These are phyloP conservation scores for Dicycla oo DNA, from an alignment of 2,888 invertebrate species.

Conservation along the genomic window DNA sequence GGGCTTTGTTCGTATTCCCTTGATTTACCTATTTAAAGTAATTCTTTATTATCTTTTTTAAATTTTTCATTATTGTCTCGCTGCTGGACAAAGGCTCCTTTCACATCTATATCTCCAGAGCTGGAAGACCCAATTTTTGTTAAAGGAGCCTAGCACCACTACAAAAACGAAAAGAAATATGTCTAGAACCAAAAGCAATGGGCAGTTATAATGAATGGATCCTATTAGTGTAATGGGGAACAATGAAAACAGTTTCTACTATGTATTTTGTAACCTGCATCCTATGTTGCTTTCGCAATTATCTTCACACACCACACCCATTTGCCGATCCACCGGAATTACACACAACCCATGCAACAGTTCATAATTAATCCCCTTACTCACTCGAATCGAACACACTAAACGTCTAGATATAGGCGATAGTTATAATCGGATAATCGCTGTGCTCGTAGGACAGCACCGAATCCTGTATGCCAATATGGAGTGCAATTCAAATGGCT, in stretches of 20 bases:
- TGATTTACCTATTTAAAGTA: too few relatives aligned
- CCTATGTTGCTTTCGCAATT: not conserved
- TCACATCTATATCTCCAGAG: not conserved
- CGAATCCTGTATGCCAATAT: conserved; percentile 2
- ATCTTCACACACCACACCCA: not conserved
- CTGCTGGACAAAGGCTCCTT: not conserved
- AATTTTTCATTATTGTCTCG: not conserved
- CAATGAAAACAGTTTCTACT: not conserved
- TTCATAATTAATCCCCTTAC: conserved; percentile 9
- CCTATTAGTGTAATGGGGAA: not conserved
- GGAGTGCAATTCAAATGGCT: not conserved
- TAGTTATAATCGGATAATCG: conserved; percentile 4
- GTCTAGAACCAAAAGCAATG: not conserved
- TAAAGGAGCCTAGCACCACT: not conserved
- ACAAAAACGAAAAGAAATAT: not conserved
- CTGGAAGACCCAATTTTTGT: not conserved
- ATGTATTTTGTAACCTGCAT: not conserved
- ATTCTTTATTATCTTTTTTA: not conserved
- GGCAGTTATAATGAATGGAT: not conserved
- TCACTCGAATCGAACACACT: not conserved
- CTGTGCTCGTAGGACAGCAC: not conserved
- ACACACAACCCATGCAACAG: not conserved
- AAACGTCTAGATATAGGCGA: not conserved
- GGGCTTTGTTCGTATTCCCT: not conserved
- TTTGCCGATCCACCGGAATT: not conserved